Percentiles rank a stretch among this genome's conserved stretches.
These are phyloP conservation scores for Battus philenor DNA, from an alignment of 1,140 invertebrate genomes.

Conservation along the genomic window DNA sequence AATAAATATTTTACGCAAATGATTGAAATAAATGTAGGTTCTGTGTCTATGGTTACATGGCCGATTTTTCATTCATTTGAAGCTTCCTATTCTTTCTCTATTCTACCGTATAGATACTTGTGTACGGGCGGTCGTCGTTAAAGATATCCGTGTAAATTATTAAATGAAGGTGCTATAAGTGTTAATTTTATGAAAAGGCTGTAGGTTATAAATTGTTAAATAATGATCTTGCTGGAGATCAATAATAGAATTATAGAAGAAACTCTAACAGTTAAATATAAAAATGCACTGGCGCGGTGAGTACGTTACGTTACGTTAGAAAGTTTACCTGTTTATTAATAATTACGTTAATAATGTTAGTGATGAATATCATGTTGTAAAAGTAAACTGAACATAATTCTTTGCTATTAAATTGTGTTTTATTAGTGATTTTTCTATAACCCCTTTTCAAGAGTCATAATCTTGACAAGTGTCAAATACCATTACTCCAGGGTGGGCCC, in stretches of 20 bases:
- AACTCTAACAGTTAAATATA: conserved; percentile 95
- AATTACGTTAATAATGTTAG: conserved; percentile 40
- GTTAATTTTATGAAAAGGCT: conserved; percentile 73
- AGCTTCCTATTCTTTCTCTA: conserved; percentile 63
- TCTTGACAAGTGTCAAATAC: conserved; percentile 70
- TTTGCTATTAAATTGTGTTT: conserved; percentile 15
- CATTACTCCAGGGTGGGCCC: conserved; percentile 57
- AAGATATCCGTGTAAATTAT: conserved; percentile 67
- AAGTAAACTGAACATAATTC: conserved; percentile 15
- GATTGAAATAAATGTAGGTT: too few relatives aligned
- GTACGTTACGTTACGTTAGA: conserved; percentile 77
- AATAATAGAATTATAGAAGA: conserved; percentile 99
- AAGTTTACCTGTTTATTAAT: conserved; percentile 63
- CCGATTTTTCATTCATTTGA: conserved; percentile 64
- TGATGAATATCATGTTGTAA: conserved; percentile 27
- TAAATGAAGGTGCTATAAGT: conserved; percentile 75
- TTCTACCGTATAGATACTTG: conserved; percentile 62
- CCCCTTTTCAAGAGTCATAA: conserved; percentile 45
- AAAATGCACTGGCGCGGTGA: conserved; percentile 96
- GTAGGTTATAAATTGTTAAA: conserved; percentile 76
- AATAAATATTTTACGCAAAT: too few relatives aligned
- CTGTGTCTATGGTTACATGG: conserved; percentile 51
- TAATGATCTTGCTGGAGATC: conserved; percentile 99
- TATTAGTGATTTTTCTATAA: conserved; percentile 31
- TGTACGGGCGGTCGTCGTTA: conserved; percentile 65